Evolutionary conservation across 2,797 vertebrate genomes (phyloP).

Genomic region (Chaetodon trifasciatus): DNA sequence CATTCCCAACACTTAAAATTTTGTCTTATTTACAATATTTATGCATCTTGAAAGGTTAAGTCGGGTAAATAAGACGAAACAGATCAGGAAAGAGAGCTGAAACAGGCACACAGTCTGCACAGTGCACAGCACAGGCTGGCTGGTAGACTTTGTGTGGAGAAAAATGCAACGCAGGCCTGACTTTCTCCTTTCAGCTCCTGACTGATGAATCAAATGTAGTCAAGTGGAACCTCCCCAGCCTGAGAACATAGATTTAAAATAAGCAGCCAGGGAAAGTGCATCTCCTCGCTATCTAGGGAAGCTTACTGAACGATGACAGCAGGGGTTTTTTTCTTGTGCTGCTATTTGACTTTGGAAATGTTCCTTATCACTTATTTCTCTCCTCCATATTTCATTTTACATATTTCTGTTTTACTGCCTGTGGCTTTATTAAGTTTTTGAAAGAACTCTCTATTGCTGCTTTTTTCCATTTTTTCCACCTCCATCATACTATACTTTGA

Average conservation of each 20-base stretch:
- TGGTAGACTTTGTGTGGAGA: constrained; percentile 35
- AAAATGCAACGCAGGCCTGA: constrained; percentile 16
- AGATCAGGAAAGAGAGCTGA: constrained; percentile 27
- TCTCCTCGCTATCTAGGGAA: constrained; percentile 37
- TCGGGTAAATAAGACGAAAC: constrained; percentile 50
- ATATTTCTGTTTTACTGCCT: constrained; percentile 34
- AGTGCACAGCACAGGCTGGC: constrained; percentile 24
- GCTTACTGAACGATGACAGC: constrained; percentile 49
- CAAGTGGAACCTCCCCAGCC: constrained; percentile 56
- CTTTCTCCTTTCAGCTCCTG: constrained; percentile 52
- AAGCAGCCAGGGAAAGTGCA: constrained; percentile 51
- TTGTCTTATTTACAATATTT: constrained; percentile 54
- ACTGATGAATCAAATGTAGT: constrained; percentile 67
- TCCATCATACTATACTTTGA: constrained; percentile 8
- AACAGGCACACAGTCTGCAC: constrained; percentile 2
- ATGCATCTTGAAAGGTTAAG: constrained; percentile 31
- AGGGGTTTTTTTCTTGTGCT: background rate
- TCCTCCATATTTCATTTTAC: constrained; percentile 35
- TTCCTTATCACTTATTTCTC: constrained; percentile 33
- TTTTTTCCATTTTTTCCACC: constrained; percentile 23
- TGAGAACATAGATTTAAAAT: constrained; percentile 65
- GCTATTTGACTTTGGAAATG: constrained; percentile 42
- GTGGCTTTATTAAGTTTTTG: constrained; percentile 22
- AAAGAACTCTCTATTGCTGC: constrained; percentile 14
- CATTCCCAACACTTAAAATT: constrained; percentile 30